Conservation (phyloP, 2,888 invertebrate species). For the Eucriotettix oculatus region DNA sequence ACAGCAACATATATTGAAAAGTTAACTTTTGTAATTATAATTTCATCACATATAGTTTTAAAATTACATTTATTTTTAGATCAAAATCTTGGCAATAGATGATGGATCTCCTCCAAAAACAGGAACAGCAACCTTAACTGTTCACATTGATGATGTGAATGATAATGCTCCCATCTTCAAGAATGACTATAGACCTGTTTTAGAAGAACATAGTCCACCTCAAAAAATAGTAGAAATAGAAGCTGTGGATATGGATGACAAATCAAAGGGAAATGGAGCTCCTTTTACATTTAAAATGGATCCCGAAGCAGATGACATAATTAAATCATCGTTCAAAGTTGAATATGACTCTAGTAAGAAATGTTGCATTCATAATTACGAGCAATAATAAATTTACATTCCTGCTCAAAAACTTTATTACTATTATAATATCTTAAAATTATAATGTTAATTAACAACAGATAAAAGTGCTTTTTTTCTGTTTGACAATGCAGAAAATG, state of each 20-base stretch:
- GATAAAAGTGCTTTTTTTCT: background rate
- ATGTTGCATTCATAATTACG: background rate
- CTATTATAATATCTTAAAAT: background rate
- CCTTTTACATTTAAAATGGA: constrained; percentile 33
- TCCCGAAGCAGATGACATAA: constrained; percentile 28
- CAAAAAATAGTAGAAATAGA: constrained; percentile 26
- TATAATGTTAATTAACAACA: background rate
- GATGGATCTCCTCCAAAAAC: constrained; percentile 27
- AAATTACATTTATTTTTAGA: constrained; percentile 11
- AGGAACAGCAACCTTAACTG: constrained; percentile 29
- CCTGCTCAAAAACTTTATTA: background rate
- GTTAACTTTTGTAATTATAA: no score
- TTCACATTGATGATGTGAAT: constrained; percentile 30
- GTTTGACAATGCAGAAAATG: constrained; percentile 20
- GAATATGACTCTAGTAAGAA: constrained; percentile 32
- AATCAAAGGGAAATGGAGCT: constrained; percentile 30
- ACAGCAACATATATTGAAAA: no score
- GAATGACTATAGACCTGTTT: constrained; percentile 27
- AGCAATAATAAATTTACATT: background rate
- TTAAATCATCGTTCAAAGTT: constrained; percentile 32
- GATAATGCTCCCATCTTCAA: constrained; percentile 30
- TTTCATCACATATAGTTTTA: no score
- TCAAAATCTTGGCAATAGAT: constrained; percentile 33
- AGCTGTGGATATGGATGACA: constrained; percentile 28
- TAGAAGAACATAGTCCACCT: constrained; percentile 32